Evolutionary conservation across 2,113 vertebrate species (phyloP).

Genomic region (Anarrhichthys ocellatus): DNA sequence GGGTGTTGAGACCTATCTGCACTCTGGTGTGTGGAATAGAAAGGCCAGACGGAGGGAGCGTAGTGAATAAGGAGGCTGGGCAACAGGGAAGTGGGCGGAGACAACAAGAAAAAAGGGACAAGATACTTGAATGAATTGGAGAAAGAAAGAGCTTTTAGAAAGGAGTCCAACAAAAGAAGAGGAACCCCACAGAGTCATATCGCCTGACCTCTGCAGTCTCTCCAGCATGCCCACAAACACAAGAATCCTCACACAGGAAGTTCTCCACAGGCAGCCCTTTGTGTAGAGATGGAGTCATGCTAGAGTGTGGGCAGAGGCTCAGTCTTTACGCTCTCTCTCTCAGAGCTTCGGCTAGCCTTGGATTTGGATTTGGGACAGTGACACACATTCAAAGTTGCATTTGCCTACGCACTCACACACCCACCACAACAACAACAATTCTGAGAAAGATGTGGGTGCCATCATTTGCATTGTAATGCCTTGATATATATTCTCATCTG

Average conservation of each 20-base stretch:
- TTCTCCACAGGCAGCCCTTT: constrained; percentile 75
- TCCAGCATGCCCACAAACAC: constrained; percentile 69
- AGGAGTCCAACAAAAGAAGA: constrained; percentile 63
- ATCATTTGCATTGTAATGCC: constrained; percentile 76
- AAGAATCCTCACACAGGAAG: constrained; percentile 79
- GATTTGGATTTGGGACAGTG: constrained; percentile 40
- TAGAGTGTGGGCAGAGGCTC: constrained; percentile 68
- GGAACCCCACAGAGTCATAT: constrained; percentile 55
- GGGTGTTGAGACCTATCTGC: constrained; percentile 59
- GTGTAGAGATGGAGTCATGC: constrained; percentile 64
- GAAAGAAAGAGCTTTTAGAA: constrained; percentile 40
- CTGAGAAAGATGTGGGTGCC: constrained; percentile 75
- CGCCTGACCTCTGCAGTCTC: constrained; percentile 65
- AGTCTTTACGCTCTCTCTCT: constrained; percentile 49
- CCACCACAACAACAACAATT: constrained; percentile 68
- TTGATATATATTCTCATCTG: constrained; percentile 74
- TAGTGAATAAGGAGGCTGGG: constrained; percentile 40
- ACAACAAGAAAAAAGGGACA: constrained; percentile 50
- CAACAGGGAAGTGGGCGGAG: constrained; percentile 47
- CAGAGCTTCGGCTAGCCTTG: constrained; percentile 33
- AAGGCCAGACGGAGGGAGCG: constrained; percentile 49
- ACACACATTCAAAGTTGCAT: constrained; percentile 57
- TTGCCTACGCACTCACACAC: constrained; percentile 50
- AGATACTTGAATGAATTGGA: constrained; percentile 59
- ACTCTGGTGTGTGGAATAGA: constrained; percentile 53